Evolutionary conservation across 2,113 vertebrate species (phyloP).

Genomic region (Microcebus ravelobensis): DNA sequence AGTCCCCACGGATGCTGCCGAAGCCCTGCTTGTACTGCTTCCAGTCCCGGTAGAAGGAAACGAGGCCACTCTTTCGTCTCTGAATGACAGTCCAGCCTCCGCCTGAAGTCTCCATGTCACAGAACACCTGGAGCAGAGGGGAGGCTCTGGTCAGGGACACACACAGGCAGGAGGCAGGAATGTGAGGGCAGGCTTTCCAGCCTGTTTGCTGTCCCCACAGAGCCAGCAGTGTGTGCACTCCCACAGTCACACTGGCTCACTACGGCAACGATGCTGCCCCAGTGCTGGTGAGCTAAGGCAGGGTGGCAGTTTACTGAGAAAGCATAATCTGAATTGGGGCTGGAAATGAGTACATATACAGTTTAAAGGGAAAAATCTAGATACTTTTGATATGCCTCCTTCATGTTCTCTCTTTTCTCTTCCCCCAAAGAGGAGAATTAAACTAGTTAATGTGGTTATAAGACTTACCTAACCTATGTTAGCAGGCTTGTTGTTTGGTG

Average conservation of each 20-base stretch:
- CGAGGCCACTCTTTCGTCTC: slow-evolving; percentile 94
- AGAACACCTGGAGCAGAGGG: slow-evolving; percentile 89
- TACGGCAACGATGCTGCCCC: rapidly evolving
- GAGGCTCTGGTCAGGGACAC: neutral
- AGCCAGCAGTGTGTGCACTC: rapidly evolving
- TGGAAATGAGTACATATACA: neutral
- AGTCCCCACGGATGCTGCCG: slow-evolving; percentile 95
- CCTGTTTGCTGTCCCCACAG: neutral
- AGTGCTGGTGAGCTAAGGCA: neutral
- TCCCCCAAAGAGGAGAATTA: neutral
- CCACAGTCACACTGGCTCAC: neutral
- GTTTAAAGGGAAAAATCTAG: neutral
- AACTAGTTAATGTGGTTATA: neutral
- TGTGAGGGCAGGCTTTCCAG: neutral
- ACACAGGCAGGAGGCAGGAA: neutral
- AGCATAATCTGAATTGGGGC: neutral
- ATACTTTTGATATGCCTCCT: neutral
- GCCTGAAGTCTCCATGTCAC: slow-evolving; percentile 96
- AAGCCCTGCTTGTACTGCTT: slow-evolving; percentile 96
- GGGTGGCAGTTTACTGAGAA: neutral
- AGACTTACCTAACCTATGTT: neutral
- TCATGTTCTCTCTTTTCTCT: neutral
- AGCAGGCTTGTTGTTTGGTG: neutral
- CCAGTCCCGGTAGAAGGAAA: slow-evolving; percentile 95
- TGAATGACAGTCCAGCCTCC: slow-evolving; percentile 98